These are phyloP conservation scores for Notarius lentiginosus DNA, from an alignment of 2,113 vertebrate genomes.

Conservation along the genomic window DNA sequence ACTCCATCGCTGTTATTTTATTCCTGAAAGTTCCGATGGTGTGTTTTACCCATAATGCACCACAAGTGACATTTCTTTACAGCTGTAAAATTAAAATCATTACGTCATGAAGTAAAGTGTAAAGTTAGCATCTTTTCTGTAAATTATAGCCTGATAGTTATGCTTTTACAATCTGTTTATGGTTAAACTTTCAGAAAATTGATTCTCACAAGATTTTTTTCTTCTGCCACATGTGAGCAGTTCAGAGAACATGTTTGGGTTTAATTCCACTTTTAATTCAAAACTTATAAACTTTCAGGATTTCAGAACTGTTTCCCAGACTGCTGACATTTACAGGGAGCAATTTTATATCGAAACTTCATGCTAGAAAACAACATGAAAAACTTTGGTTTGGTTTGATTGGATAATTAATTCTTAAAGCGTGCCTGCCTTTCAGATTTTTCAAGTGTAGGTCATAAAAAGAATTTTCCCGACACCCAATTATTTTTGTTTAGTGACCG, in stretches of 20 bases:
- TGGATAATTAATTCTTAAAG: no score
- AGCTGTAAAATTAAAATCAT: background rate
- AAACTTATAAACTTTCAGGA: background rate
- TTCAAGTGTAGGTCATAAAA: no score
- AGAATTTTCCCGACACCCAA: no score
- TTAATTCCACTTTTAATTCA: background rate
- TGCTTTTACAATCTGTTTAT: no score
- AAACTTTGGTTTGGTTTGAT: background rate
- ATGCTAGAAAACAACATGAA: background rate
- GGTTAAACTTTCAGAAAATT: no score
- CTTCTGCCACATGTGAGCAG: no score
- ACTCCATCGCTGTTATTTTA: background rate
- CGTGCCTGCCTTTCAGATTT: no score
- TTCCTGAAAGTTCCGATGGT: background rate
- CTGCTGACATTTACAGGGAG: background rate
- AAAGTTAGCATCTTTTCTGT: background rate
- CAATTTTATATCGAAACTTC: background rate
- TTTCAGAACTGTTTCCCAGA: background rate
- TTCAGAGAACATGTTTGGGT: no score
- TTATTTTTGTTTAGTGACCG: no score
- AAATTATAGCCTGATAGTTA: no score
- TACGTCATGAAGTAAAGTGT: background rate
- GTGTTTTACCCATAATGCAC: constrained; percentile 7
- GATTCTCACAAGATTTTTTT: no score
- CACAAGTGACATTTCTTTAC: background rate